Base-by-base conservation (phyloP, 2,113 vertebrate genomes). In the Lagopus muta region DNA sequence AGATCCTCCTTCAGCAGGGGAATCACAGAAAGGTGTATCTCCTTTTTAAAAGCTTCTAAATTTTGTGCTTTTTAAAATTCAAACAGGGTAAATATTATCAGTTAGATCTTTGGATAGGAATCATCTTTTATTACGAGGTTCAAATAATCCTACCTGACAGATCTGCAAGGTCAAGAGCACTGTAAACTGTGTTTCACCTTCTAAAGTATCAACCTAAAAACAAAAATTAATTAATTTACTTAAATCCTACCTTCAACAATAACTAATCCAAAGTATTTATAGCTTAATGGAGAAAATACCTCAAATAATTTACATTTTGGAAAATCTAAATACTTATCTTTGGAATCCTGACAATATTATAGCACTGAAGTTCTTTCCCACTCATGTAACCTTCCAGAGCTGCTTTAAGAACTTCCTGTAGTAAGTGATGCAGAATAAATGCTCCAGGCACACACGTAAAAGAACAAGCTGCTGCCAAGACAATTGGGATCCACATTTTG, bases 151-250 rank as follows among this genome's bases (percentile, higher is more conserved):
- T 81, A 93, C 82, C 88, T 93, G 72, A 60, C 85, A 93, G 52
- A 93, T 94, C 81, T 89, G 94, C 90, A 95, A 95, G 77, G 81
- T 95, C 84, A 95, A 89, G 88, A 82, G 88, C 72, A 94, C 80
- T 94, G 80, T 91, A 95, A 94, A 91, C 85, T 89, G 47, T 85
- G 52, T 64, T 94, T 95, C 82, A 94, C 90, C 94, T 92, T 92
- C 90, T 90, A 94, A 94, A 95, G 76, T 82, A 94, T 66, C 81
- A 75, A 94, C 90, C 90, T 82, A 88, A 83, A 94, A 65, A 8
- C 84, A 94, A 91, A 89, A 80, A 72, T 93, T 69, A 82, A 74
- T 92, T 86, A n/a, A 80, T 83, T 67, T 86, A 91, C 73, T 91
- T 80, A 58, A 76, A 76, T 88, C 88, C 90, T 95, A 62, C 64